Conservation (phyloP, 2,113 vertebrate species). For the Phasianus colchicus region DNA sequence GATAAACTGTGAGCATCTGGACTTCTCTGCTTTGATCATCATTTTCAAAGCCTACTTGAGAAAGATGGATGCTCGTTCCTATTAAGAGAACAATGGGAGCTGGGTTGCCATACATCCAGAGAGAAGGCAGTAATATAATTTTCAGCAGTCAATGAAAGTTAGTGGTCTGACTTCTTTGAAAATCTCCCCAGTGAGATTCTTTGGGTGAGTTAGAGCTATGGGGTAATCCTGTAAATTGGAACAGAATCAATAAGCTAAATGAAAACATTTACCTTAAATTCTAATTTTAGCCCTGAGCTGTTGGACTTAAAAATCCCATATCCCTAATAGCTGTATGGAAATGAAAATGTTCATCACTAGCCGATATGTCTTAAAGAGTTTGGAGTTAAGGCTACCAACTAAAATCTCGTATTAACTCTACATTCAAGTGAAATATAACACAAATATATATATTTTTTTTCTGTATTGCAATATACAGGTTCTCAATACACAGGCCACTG, state of each 20-base stretch:
- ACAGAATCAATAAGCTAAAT: slow-evolving; percentile 41
- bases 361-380: neutral
- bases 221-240: slow-evolving; percentile 57
- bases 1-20: slow-evolving; percentile 9
- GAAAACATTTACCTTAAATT: slow-evolving; percentile 44
- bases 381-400: neutral
- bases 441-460: neutral
- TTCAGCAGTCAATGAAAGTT: slow-evolving; percentile 22
- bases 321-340: neutral
- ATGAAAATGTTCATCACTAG: neutral
- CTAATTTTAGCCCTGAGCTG: neutral
- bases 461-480: neutral
- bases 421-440: neutral
- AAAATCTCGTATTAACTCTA: neutral
- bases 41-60: slow-evolving; percentile 52
- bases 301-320: neutral
- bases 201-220: slow-evolving; percentile 24
- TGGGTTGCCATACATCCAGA: neutral
- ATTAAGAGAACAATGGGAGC: slow-evolving; percentile 46
- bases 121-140: slow-evolving; percentile 31
- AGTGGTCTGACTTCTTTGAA: slow-evolving; percentile 41
- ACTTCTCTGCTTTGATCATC: slow-evolving; percentile 39
- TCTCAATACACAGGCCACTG: neutral
- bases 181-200: slow-evolving; percentile 39
- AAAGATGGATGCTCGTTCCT: slow-evolving; percentile 26